phyloP scores from a whole-genome alignment of 1,140 invertebrate species.

The Atta cephalotes region DNA sequence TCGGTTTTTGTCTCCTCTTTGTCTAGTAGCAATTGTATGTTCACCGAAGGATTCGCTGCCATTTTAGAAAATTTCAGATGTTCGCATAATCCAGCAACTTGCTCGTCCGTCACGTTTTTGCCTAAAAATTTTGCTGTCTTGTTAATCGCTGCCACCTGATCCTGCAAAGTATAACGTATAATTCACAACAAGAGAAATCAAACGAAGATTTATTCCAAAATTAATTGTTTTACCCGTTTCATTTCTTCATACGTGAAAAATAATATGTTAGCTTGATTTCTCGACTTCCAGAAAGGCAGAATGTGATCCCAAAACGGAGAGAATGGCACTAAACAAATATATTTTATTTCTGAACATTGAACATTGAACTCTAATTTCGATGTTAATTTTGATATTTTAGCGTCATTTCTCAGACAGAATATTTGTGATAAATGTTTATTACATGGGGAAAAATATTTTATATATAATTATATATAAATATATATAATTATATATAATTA shows the following conservation, averaged over 20 bases:
- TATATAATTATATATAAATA: too few species aligned
- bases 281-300: constrained; percentile 89
- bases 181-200: background rate
- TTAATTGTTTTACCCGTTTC: constrained; percentile 87
- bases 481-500: too few species aligned
- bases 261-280: constrained; percentile 91
- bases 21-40: constrained; percentile 89
- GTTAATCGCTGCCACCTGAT: constrained; percentile 88
- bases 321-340: constrained; percentile 84
- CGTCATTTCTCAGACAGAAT: background rate
- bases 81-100: constrained; percentile 89
- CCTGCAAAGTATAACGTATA: constrained; percentile 77
- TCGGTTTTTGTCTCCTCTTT: constrained; percentile 85
- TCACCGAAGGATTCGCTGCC: constrained; percentile 92
- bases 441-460: too few species aligned
- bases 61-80: constrained; percentile 94
- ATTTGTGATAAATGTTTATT: too few species aligned
- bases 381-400: background rate
- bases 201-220: background rate
- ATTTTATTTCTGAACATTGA: background rate
- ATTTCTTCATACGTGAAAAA: constrained; percentile 95
- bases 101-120: constrained; percentile 89
- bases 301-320: constrained; percentile 90
- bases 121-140: constrained; percentile 92
- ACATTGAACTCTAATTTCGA: constrained; percentile 19